Conservation (phyloP, 2,888 invertebrate species). For the Dicyrtoma fusca region DNA sequence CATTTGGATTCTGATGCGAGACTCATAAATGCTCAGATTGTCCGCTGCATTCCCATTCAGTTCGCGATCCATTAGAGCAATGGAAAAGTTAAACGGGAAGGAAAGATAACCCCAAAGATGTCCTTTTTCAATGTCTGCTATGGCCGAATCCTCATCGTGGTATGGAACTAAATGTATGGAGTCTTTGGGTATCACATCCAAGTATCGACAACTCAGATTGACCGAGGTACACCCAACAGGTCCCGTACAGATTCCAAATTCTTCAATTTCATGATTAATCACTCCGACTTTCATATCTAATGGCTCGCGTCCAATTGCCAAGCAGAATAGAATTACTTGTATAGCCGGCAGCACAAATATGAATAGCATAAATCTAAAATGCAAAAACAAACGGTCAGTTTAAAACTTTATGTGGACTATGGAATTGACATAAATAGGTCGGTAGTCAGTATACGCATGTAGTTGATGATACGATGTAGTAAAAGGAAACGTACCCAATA, state of each 20-base stretch:
- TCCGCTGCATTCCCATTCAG: conserved; percentile 80
- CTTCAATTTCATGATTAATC: conserved; percentile 75
- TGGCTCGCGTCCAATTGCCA: conserved; percentile 88
- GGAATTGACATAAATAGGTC: no score
- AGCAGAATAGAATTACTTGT: conserved; percentile 90
- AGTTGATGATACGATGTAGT: no score
- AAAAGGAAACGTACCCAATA: conserved; percentile 69
- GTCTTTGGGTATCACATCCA: conserved; percentile 72
- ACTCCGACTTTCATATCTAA: conserved; percentile 79
- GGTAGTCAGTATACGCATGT: no score
- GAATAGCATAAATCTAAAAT: conserved; percentile 84
- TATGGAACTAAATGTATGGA: conserved; percentile 68
- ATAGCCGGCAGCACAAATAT: conserved; percentile 92
- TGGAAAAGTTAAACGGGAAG: conserved; percentile 87
- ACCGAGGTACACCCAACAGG: conserved; percentile 71
- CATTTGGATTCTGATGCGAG: conserved; percentile 85
- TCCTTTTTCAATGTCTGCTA: conserved; percentile 73
- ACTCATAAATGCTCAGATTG: conserved; percentile 82
- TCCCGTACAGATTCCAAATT: conserved; percentile 60
- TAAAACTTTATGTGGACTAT: no score
- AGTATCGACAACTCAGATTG: conserved; percentile 77
- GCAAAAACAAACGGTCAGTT: conserved; percentile 33
- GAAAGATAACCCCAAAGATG: conserved; percentile 86
- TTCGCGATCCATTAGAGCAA: conserved; percentile 79
- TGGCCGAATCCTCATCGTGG: conserved; percentile 64